A percentile compares a stretch with the other conserved stretches of the same genome.
phyloP scores from a whole-genome alignment of 2,888 invertebrate species.

The Leptinotarsa juncta region DNA sequence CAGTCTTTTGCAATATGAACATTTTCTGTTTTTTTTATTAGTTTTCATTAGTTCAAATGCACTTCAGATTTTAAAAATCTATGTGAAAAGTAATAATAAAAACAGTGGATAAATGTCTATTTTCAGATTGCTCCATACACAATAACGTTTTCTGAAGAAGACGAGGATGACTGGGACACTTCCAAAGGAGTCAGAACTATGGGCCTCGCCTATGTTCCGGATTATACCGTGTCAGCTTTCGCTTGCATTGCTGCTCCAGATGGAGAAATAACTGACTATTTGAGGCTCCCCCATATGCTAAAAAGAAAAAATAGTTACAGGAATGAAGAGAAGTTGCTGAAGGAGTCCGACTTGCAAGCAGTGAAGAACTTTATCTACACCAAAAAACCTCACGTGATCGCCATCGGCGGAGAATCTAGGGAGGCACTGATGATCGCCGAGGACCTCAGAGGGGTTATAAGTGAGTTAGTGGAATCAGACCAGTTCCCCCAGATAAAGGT shows the following conservation, averaged over 20 bases:
- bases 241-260: conserved; percentile 88
- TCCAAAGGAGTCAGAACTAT: conserved; percentile 86
- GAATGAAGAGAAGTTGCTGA: conserved; percentile 73
- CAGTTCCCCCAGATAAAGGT: conserved; percentile 89
- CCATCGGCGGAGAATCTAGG: conserved; percentile 85
- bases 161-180: conserved; percentile 93
- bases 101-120: too few species aligned
- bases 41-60: too few species aligned
- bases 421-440: conserved; percentile 85
- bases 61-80: too few species aligned
- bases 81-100: too few species aligned
- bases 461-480: conserved; percentile 82
- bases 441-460: conserved; percentile 80
- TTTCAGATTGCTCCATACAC: conserved; percentile 77
- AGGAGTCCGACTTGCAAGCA: conserved; percentile 74
- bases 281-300: conserved; percentile 87
- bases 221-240: conserved; percentile 87
- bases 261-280: conserved; percentile 92
- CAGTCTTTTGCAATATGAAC: too few species aligned
- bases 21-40: too few species aligned
- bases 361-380: conserved; percentile 85
- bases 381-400: conserved; percentile 93
- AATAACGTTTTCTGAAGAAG: conserved; percentile 79
- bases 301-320: conserved; percentile 82
- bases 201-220: conserved; percentile 89